Conservation (phyloP, 1,140 invertebrate species). For the Paraescarpia echinospica region DNA sequence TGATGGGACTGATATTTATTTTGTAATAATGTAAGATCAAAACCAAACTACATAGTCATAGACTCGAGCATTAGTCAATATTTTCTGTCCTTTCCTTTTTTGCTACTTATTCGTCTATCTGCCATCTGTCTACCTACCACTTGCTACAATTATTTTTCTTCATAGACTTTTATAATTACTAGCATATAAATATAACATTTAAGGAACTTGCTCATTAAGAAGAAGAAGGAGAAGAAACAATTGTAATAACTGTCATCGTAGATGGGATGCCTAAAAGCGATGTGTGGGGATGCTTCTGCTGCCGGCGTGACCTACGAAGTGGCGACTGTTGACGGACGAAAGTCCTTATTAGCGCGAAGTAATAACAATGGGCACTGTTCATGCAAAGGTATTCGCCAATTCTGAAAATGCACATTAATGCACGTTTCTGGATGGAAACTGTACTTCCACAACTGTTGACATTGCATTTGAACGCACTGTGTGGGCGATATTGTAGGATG, state of each 20-base stretch:
- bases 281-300: not conserved
- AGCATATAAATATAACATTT: not conserved
- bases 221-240: not conserved
- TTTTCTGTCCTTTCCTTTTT: not conserved
- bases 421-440: not conserved
- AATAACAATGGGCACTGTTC: constrained; percentile 23
- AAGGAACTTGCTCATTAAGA: not conserved
- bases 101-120: not conserved
- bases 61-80: too few relatives aligned
- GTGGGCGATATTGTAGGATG: not conserved
- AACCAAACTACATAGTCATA: too few relatives aligned
- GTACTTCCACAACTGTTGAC: not conserved
- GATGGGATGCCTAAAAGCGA: not conserved
- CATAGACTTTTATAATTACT: not conserved
- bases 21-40: not conserved
- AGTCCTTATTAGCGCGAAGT: not conserved
- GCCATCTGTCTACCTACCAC: not conserved
- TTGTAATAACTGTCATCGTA: not conserved
- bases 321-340: not conserved
- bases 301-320: not conserved
- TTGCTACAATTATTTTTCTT: not conserved
- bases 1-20: not conserved
- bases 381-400: constrained; percentile 21
- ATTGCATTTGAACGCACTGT: not conserved
- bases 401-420: not conserved